phyloP scores from a whole-genome alignment of 2,888 invertebrate species.

The Cacoxenus indagator region DNA sequence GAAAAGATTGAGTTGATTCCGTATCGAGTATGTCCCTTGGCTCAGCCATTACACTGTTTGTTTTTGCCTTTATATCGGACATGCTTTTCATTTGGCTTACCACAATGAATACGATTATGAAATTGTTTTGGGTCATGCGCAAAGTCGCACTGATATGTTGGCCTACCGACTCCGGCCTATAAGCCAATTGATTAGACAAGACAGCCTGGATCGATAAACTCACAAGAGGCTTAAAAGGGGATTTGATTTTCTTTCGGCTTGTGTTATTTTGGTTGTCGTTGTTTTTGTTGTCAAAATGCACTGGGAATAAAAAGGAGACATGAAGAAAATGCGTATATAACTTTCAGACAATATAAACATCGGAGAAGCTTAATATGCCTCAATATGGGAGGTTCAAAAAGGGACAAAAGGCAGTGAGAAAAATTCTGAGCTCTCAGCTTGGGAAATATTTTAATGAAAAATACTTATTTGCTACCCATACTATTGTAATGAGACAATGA shows the following conservation, averaged over 20 bases:
- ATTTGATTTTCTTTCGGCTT: conserved; percentile 5
- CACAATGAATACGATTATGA: not conserved
- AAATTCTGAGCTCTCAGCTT: too few relatives aligned
- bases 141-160: not conserved
- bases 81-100: not conserved
- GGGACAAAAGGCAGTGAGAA: too few relatives aligned
- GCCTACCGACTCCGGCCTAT: not conserved
- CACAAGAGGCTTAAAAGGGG: not conserved
- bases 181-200: not conserved
- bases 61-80: not conserved
- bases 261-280: not conserved
- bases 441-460: too few relatives aligned
- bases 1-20: not conserved
- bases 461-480: too few relatives aligned
- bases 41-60: not conserved
- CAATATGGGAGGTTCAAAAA: too few relatives aligned
- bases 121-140: conserved; percentile 14
- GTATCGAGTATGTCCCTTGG: not conserved
- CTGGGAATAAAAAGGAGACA: too few relatives aligned
- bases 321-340: too few relatives aligned
- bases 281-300: not conserved
- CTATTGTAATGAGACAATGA: too few relatives aligned
- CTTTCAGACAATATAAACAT: too few relatives aligned
- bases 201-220: not conserved
- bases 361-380: too few relatives aligned